These are phyloP conservation scores for Aplodontia rufa DNA, from an alignment of 2,113 vertebrate species.

Conservation along the genomic window DNA sequence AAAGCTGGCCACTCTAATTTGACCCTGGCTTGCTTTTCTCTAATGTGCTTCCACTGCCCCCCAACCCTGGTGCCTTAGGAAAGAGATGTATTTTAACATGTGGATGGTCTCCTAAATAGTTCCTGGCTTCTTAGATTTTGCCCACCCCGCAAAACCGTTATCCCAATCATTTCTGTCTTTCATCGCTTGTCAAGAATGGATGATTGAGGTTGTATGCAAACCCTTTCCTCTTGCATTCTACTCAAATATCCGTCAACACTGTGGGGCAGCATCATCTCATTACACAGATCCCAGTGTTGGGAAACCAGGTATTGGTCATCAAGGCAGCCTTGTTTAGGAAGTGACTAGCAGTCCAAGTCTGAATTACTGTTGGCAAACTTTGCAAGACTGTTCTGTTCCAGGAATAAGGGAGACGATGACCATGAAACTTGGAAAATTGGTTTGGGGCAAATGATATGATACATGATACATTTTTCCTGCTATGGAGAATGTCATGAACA, in stretches of 20 bases:
- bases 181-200: neutral
- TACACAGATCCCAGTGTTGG: neutral
- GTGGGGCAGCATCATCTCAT: neutral
- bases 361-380: constrained; percentile 57
- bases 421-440: constrained; percentile 66
- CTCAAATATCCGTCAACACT: neutral
- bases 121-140: constrained; percentile 35
- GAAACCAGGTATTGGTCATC: constrained; percentile 42
- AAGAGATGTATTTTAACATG: neutral
- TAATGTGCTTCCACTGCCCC: neutral
- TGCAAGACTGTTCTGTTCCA: constrained; percentile 61
- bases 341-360: constrained; percentile 44
- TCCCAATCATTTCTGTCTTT: neutral
- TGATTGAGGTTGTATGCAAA: neutral
- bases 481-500: constrained; percentile 32
- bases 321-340: constrained; percentile 38
- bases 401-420: constrained; percentile 60
- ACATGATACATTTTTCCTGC: constrained; percentile 54
- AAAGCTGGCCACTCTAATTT: neutral
- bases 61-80: neutral
- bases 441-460: constrained; percentile 67
- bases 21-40: neutral
- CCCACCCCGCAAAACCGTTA: neutral
- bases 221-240: neutral
- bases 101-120: neutral